Conservation (phyloP, 1,140 invertebrate genomes). For the Eurosta solidaginis region DNA sequence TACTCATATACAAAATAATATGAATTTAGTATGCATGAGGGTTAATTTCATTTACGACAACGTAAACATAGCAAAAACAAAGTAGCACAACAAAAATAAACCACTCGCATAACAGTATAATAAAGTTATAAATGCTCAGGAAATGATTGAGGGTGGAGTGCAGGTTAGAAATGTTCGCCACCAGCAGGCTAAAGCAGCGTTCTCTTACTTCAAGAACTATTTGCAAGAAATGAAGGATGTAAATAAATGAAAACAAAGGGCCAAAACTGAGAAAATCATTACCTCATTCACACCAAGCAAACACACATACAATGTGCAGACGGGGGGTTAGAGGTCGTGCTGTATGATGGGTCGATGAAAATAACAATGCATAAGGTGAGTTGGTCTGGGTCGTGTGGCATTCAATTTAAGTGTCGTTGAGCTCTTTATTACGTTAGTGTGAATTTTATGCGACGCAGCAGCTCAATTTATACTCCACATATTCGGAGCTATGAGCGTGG, state of each 20-base stretch:
- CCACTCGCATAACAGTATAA: too few relatives aligned
- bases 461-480: not conserved
- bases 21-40: constrained; percentile 38
- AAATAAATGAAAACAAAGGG: not conserved
- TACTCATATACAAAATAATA: not conserved
- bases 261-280: constrained; percentile 46
- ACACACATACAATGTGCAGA: not conserved
- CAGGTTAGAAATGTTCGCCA: not conserved
- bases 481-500: not conserved
- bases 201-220: not conserved
- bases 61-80: constrained; percentile 21
- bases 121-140: not conserved
- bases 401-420: constrained; percentile 57
- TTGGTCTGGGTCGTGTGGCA: constrained; percentile 23
- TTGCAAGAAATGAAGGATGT: not conserved
- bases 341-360: not conserved
- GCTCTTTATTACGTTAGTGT: constrained; percentile 55
- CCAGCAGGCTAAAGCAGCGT: not conserved
- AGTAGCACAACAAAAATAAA: not conserved
- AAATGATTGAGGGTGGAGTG: not conserved
- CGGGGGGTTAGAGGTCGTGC: not conserved
- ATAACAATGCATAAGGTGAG: not conserved
- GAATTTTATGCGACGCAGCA: constrained; percentile 24
- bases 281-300: constrained; percentile 37
- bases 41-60: constrained; percentile 56